Evolutionary conservation across 2,113 vertebrate genomes (phyloP), one percentile per base, ranked within the genome.

Genomic region (Uropsilus gracilis): DNA sequence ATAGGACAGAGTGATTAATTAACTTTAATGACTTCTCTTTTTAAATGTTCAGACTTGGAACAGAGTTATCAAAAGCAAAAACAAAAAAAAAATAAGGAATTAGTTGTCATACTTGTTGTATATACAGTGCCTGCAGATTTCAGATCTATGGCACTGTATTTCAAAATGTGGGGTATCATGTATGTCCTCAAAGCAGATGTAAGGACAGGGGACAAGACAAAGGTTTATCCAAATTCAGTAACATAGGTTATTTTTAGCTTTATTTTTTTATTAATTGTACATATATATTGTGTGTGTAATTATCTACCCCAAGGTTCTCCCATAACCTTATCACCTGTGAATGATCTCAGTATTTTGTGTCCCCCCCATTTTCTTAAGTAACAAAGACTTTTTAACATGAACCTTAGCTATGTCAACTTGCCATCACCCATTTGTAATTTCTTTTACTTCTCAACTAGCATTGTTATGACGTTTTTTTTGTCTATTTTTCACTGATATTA

Each of bases 21-120:
- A 57, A 77, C 11, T 89, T 61, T 63, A 89, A 86, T 50, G n/a
- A 57, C 50, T 89, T 89, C 78, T 46, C 57, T 89, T 37, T 86
- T 91, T 77, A 82, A 86, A 83, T 89, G 53, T 77, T 86, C 26
- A 81, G 28, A 69, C 57, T 68, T 71, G 26, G 46, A 63, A 22
- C 4, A 16, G 63, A n/a, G 63, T 32, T 13, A 64, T n/a, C 63
- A 14, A 32, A 64, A 64, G 61, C 12, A 8, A 63, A 26, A 61
- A 61, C 2, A 28, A 61, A 61, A 11, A 61, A 61, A 61, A 61
- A 28, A 44, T 53, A 48, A 26, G 8, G 57, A 34, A 59, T 24
- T 20, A 71, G 18, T 37, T 32, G 42, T 8, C 39, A 55, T 46
- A 37, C 37, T 59, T 83, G 17, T 83, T 44, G 37, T 66, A 68